Evolutionary conservation across 1,140 invertebrate species (phyloP), one percentile per base, ranked within the genome.

Genomic region (Drosophila nebulosa): DNA sequence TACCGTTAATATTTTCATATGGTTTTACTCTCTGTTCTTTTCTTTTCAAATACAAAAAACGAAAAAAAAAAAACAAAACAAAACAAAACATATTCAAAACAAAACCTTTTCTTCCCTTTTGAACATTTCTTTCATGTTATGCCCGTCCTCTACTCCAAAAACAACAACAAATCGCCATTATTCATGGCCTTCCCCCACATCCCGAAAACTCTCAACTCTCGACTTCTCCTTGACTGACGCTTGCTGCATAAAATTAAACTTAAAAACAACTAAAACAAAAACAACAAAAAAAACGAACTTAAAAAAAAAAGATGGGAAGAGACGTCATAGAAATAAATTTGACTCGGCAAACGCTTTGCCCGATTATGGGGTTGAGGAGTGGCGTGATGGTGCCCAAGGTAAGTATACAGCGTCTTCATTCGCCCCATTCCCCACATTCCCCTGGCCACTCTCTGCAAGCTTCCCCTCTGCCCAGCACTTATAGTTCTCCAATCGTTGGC

Each of bases 331-430:
- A 85, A 90, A 90, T 90, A 91, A 91, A 91, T 90, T 91, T 77
- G 90, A 91, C 65, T 79, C 88, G 69, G 83, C 83, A 64, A 88
- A 88, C 79, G 89, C 90, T 78, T 75, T 91, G 74, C 90, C 90
- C 77, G 90, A 91, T 89, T 91, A 91, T 78, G 90, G 90, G 68
- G 89, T 91, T 79, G 90, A 91, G 83, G 90, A 91, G 84, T 91
- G 90, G 90, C 90, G 89, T 77, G 90, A 91, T 76, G 88, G 89
- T 84, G 89, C 88, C 71, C 83, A 88, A 88, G 89, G 88, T 90
- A 90, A 90, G 89, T 90, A 90, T 71, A 60, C 36, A 7, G 12
- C 46, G 16, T 27, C 16, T 16, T 53, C 36, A 12, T 58, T 10
- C 36, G 18, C 36, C 18, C 6, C 14, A 16, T 35, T 14, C 6